Conservation (phyloP, 2,797 vertebrate genomes). For the Rhincodon typus region DNA sequence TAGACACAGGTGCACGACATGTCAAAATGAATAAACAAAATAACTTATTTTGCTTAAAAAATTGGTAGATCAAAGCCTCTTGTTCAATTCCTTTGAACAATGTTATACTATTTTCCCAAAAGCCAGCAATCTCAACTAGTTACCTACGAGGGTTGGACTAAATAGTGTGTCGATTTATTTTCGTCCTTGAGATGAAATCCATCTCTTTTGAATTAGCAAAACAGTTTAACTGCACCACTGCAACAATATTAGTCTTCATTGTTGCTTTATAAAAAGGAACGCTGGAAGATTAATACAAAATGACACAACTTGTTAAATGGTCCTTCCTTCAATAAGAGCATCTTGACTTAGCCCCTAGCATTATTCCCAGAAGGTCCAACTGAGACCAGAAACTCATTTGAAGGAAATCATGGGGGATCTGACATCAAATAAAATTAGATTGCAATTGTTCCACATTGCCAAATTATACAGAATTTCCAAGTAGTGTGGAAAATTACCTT, state of each 20-base stretch:
- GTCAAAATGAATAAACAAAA: too few species aligned
- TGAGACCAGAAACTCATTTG: neutral
- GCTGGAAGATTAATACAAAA: neutral
- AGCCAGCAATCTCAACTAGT: neutral
- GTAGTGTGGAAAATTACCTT: neutral
- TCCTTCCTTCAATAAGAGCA: neutral
- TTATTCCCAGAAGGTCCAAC: neutral
- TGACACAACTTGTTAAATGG: neutral
- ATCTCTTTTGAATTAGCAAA: neutral
- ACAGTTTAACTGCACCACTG: neutral
- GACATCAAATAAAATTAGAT: neutral
- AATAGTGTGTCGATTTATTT: neutral
- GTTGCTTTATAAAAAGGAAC: neutral
- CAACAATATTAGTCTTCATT: neutral
- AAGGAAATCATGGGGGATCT: neutral
- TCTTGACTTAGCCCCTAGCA: neutral
- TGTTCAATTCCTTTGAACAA: neutral
- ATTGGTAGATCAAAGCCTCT: neutral
- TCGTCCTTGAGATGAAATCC: neutral
- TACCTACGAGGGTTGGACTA: neutral
- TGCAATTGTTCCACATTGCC: neutral
- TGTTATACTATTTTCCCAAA: neutral
- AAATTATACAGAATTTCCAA: neutral
- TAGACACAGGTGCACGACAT: too few species aligned
- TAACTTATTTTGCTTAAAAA: neutral